Evolutionary conservation across 1,140 invertebrate genomes (phyloP).

Genomic region (Anastrepha obliqua): DNA sequence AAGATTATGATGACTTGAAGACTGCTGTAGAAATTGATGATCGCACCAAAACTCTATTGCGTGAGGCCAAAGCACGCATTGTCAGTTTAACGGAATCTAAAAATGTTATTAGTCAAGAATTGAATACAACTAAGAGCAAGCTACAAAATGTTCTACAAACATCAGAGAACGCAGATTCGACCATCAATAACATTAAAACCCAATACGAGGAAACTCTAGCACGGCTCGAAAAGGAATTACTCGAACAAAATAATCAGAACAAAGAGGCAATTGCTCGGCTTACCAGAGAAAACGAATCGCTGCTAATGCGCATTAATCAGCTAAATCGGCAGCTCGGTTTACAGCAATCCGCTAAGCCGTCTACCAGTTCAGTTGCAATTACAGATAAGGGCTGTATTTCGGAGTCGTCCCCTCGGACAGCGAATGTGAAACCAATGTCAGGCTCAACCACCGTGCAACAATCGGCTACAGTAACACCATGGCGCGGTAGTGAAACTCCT

Average conservation of each 20-base stretch:
- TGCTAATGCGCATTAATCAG: constrained; percentile 83
- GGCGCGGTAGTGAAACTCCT: constrained; percentile 84
- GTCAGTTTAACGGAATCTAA: constrained; percentile 82
- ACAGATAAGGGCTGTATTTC: constrained; percentile 81
- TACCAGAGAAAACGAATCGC: constrained; percentile 83
- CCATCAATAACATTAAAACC: constrained; percentile 80
- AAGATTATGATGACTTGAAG: constrained; percentile 83
- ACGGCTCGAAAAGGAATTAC: constrained; percentile 85
- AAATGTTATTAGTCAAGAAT: constrained; percentile 78
- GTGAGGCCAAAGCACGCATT: constrained; percentile 83
- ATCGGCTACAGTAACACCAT: constrained; percentile 77
- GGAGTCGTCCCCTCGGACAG: constrained; percentile 87
- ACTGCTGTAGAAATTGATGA: constrained; percentile 82
- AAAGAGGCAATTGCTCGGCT: constrained; percentile 79
- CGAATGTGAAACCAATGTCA: constrained; percentile 96
- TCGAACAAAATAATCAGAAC: constrained; percentile 80
- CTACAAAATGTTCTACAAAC: constrained; percentile 64
- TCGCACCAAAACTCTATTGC: constrained; percentile 83
- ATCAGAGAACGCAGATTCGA: constrained; percentile 78
- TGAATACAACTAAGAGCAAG: constrained; percentile 67
- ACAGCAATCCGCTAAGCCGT: constrained; percentile 81
- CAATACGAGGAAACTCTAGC: constrained; percentile 84
- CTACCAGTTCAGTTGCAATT: constrained; percentile 78
- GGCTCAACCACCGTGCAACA: constrained; percentile 77
- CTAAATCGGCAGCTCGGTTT: constrained; percentile 86